These are phyloP conservation scores for Rhinatrema bivittatum DNA, from an alignment of 2,797 vertebrate species.

Conservation along the genomic window DNA sequence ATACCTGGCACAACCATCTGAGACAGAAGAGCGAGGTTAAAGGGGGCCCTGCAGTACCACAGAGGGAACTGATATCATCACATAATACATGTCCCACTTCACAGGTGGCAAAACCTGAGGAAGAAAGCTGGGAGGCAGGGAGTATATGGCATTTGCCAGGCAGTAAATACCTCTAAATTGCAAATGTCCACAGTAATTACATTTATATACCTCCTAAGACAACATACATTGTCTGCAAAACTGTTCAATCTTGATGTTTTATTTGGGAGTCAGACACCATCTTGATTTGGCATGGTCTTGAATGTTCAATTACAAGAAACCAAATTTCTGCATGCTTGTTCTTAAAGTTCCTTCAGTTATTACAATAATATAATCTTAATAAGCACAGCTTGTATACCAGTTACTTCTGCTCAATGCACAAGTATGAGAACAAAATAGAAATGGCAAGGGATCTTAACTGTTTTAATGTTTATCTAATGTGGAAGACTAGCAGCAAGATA, in stretches of 20 bases:
- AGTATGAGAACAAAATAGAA: constrained; percentile 22
- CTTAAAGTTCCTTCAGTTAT: constrained; percentile 19
- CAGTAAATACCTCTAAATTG: too few relatives aligned
- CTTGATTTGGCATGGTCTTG: constrained; percentile 6
- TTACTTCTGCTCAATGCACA: constrained; percentile 23
- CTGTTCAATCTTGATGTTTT: too few relatives aligned
- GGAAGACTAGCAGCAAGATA: too few relatives aligned
- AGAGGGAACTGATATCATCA: too few relatives aligned
- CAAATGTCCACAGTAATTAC: too few relatives aligned
- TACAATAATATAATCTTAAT: constrained; percentile 9
- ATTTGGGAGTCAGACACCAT: too few relatives aligned
- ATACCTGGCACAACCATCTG: constrained; percentile 23
- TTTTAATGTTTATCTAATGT: constrained; percentile 16
- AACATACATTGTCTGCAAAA: too few relatives aligned
- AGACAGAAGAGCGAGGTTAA: constrained; percentile 20
- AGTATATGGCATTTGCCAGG: constrained; percentile 27
- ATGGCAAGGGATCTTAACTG: constrained; percentile 52
- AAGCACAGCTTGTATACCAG: constrained; percentile 8
- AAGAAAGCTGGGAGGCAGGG: constrained; percentile 9
- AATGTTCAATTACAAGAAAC: constrained; percentile 5
- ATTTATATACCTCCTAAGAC: too few relatives aligned
- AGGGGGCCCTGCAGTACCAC: constrained; percentile 29
- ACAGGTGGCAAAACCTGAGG: constrained; percentile 24
- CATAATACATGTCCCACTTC: constrained; percentile 20
- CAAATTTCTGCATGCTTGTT: constrained; percentile 10